A percentile compares a stretch with the other conserved stretches of the same genome.
Conservation (phyloP, 2,888 invertebrate genomes). For the Hyppa rectilinea region DNA sequence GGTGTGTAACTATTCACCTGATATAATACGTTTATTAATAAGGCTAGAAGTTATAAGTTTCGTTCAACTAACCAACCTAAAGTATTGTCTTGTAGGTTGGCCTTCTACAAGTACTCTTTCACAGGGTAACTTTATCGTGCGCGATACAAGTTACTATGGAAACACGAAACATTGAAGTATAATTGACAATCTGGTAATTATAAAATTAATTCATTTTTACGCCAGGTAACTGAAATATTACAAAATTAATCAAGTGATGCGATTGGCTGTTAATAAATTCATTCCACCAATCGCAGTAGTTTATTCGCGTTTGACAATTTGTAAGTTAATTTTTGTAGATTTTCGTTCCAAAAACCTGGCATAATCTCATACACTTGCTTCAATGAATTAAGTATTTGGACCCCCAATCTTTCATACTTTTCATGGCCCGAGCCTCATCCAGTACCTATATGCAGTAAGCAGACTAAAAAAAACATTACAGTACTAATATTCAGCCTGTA, state of each 20-base stretch:
- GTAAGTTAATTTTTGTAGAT: background rate
- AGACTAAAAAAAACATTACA: background rate
- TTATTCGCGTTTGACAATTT: background rate
- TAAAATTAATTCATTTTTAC: background rate
- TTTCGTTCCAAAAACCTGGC: background rate
- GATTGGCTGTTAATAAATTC: background rate
- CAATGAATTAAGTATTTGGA: background rate
- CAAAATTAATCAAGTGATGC: background rate
- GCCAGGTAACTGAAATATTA: background rate
- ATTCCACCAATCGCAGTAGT: background rate
- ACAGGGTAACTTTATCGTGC: no score
- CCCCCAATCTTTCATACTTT: background rate
- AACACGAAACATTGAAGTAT: background rate
- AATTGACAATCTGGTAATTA: background rate
- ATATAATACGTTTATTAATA: no score
- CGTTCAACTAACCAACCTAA: no score
- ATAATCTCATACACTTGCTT: background rate
- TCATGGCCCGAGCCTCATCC: background rate
- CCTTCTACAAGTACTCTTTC: background rate
- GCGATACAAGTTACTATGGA: background rate
- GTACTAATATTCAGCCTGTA: conserved; percentile 80
- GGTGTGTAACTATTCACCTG: no score
- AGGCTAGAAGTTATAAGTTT: no score
- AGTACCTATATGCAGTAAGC: conserved; percentile 5
- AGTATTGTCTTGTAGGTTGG: background rate